Evolutionary conservation across 2,797 vertebrate species (phyloP), one percentile per base, ranked within the genome.

Genomic region (Malacoraja senta): DNA sequence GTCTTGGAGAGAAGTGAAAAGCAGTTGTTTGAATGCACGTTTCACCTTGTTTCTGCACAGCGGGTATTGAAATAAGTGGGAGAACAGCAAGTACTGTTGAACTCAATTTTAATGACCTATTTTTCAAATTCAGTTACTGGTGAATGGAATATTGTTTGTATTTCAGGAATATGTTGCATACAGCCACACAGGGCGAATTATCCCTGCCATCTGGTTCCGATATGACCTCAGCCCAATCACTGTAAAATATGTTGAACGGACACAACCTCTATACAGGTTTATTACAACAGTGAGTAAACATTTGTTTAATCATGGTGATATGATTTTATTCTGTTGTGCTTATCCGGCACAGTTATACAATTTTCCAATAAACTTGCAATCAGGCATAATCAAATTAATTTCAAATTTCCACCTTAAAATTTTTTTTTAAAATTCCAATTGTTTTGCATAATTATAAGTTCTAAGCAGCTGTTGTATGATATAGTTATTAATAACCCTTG

Each of bases 141-240:
- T 92, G 44, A 58, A 38, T 12, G 13, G 44, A 53, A 53, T 53
- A 53, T 53, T 29, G 44, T 92, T 71, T 58, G 15, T 29, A n/a
- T 92, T 92, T 76, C 72, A 99, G 99, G 99, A 99, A 93, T 99
- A 99, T 0, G 98, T 99, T 0, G 98, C 99, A 68, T 99, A 99
- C 95, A 99, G 99, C 95, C 99, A 99, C 97, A 99, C 99, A 0
- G 99, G 99, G 72, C 97, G 99, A 93, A 99, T 99, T 95, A 98
- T 99, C 95, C 99, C 99, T 0, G 98, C 98, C n/a, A 99, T 99
- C 96, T 99, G 99, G 99, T 99, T 99, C 96, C 97, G 99, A 15
- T 99, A 99, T 0, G 99, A 99, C 96, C 96, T 99, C 95, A 99
- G 99, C 96, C 99, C 99, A 93, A 99, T 99, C 96, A 99, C 99